Evolutionary conservation across 2,113 vertebrate species (phyloP), one percentile per base, ranked within the genome.

Genomic region (Podocnemis expansa): DNA sequence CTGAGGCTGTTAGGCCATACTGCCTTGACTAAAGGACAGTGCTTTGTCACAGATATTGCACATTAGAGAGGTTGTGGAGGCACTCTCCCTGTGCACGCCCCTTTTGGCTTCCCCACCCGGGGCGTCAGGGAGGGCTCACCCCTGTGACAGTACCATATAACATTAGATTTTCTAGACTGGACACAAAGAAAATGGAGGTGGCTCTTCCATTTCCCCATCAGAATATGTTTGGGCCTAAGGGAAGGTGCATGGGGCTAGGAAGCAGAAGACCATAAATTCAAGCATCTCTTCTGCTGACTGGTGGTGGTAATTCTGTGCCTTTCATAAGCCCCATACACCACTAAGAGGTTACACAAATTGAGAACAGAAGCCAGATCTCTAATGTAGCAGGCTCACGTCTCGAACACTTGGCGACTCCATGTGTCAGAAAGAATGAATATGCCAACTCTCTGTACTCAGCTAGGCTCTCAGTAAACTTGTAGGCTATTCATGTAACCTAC

Each of bases 281-380:
- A 60, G 25, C 27, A 1, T 1, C 4, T 1, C 17, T 55, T 1
- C 29, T 56, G 16, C 1, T 1, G 70, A 75, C 11, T 17, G 12
- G 2, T 52, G 34, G 52, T 41, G 45, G 8, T 60, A 60, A 49
- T 78, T 31, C 89, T 88, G 10, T 52, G 51, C 4, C 81, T 5
- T 70, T 14, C 51, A 60, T 5, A 92, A 84, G 6, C n/a, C 16
- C 43, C 12, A 19, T 60, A 14, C 14, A 54, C 14, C 34, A 51
- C 2, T 45, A 1, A 3, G 13, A 80, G 29, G 55, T 67, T 76
- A 58, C 54, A 70, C 10, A 60, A 21, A 55, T 9, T 14, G 29
- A 79, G 17, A 34, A 79, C 58, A 83, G 58, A 60, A 31, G 5
- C 58, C 58, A 31, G 24, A 4, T 45, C 3, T 31, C n/a, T 29